phyloP scores from a whole-genome alignment of 2,113 vertebrate species.

The Gymnarchus niloticus region DNA sequence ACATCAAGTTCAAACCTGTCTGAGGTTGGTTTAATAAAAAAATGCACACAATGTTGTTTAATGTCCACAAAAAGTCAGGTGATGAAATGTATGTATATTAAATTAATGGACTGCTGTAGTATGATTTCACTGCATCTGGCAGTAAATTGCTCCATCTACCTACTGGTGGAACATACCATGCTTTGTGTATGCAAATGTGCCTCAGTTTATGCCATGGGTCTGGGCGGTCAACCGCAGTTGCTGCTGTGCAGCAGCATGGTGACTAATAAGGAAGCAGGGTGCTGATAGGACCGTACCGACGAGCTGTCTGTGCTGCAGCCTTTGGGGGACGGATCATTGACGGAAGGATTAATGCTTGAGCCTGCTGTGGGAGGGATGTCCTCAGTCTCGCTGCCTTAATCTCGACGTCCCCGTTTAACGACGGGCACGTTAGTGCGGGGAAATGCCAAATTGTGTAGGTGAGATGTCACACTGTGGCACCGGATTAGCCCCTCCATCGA shows the following conservation, averaged over 20 bases:
- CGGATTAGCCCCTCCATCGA: neutral
- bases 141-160: neutral
- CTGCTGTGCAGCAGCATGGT: slow-evolving; percentile 46
- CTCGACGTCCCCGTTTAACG: slow-evolving; percentile 22
- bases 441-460: neutral
- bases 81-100: neutral
- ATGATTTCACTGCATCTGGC: neutral
- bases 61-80: neutral
- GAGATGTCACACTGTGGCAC: too few relatives aligned
- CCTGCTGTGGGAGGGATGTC: slow-evolving; percentile 14
- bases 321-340: slow-evolving; percentile 46
- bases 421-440: neutral
- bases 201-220: slow-evolving; percentile 9
- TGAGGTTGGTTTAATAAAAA: neutral
- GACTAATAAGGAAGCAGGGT: slow-evolving; percentile 57
- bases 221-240: slow-evolving; percentile 42
- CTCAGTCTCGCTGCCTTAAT: slow-evolving; percentile 5
- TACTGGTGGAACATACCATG: neutral
- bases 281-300: slow-evolving; percentile 61
- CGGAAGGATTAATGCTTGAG: slow-evolving; percentile 40
- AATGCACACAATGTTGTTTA: neutral
- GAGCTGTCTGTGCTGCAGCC: slow-evolving; percentile 56
- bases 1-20: neutral
- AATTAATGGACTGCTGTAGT: neutral
- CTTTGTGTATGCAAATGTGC: neutral